A percentile compares a stretch with the other conserved stretches of the same genome.
Evolutionary conservation across 2,113 vertebrate species (phyloP).

Genomic region (Burhinus oedicnemus): DNA sequence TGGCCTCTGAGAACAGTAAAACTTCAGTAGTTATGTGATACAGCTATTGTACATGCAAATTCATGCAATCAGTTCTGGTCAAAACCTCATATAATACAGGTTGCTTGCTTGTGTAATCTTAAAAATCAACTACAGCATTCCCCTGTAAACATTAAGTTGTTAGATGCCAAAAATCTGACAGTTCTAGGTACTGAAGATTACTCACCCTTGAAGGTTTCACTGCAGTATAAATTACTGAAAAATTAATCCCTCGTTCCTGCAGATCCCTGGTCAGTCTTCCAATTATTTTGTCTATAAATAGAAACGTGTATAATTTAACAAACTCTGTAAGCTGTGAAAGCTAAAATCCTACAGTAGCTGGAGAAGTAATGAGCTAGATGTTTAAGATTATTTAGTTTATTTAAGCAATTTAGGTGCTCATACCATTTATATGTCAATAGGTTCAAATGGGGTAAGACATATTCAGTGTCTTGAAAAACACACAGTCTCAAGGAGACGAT

Average conservation of each 20-base stretch:
- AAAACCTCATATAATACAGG: neutral
- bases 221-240: constrained; percentile 64
- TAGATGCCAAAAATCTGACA: neutral
- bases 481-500: neutral
- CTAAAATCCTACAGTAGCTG: neutral
- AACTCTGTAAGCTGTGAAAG: neutral
- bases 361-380: neutral
- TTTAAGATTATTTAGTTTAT: neutral
- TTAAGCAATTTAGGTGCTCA: neutral
- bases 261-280: constrained; percentile 49
- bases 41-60: neutral
- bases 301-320: constrained; percentile 25
- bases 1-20: neutral
- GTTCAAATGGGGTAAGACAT: neutral
- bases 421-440: neutral
- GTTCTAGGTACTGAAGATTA: neutral
- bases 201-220: constrained; percentile 60
- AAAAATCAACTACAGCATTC: constrained; percentile 3
- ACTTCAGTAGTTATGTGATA: neutral
- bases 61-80: neutral
- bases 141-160: neutral
- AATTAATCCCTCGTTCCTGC: constrained; percentile 42
- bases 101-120: neutral
- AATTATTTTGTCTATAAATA: constrained; percentile 69
- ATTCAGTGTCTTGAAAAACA: neutral